These are phyloP conservation scores for Thalassophryne amazonica DNA, from an alignment of 2,797 vertebrate species.

Conservation along the genomic window DNA sequence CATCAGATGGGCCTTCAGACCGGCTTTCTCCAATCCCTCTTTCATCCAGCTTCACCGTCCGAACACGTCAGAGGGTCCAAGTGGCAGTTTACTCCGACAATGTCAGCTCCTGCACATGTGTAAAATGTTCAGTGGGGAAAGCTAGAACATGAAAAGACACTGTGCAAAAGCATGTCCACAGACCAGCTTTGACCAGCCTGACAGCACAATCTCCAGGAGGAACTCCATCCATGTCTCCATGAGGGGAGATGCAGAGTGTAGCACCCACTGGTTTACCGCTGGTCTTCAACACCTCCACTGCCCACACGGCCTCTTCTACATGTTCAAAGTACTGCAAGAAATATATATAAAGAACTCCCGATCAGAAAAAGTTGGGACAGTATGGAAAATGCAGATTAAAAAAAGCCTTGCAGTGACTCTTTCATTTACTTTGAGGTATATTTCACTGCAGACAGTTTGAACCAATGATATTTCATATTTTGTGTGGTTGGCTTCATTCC, in stretches of 20 bases:
- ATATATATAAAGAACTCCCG: not conserved
- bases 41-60: slow-evolving; percentile 84
- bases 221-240: slow-evolving; percentile 81
- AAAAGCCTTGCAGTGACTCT: no score
- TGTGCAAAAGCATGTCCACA: not conserved
- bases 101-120: slow-evolving; percentile 76
- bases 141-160: not conserved
- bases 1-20: slow-evolving; percentile 84
- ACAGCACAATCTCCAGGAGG: slow-evolving; percentile 82
- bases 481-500: no score
- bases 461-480: no score
- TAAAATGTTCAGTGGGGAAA: not conserved
- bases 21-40: slow-evolving; percentile 76
- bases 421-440: no score
- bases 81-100: slow-evolving; percentile 87
- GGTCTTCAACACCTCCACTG: slow-evolving; percentile 84
- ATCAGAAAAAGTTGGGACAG: no score
- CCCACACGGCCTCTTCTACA: slow-evolving; percentile 91
- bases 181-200: slow-evolving; percentile 86
- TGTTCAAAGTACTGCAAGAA: slow-evolving; percentile 85
- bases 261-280: slow-evolving; percentile 86
- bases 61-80: slow-evolving; percentile 80
- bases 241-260: slow-evolving; percentile 83
- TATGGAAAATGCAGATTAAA: no score
- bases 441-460: no score